These are phyloP conservation scores for Prietella phreatophila DNA, from an alignment of 2,113 vertebrate genomes.

Conservation along the genomic window DNA sequence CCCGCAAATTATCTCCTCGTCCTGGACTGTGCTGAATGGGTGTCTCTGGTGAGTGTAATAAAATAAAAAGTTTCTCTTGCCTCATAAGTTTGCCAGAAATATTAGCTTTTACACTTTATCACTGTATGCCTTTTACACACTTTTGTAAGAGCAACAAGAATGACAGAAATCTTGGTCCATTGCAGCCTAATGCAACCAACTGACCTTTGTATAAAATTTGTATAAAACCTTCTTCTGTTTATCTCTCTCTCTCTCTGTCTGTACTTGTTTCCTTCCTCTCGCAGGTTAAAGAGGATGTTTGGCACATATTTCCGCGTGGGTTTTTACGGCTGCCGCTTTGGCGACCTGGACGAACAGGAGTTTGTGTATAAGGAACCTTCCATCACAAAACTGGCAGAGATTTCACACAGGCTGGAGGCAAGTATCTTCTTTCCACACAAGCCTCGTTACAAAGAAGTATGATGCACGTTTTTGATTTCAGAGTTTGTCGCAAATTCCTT, in stretches of 20 bases:
- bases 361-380: slow-evolving; percentile 99
- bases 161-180: not conserved
- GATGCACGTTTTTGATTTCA: not conserved
- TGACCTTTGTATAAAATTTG: not conserved
- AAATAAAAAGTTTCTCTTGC: no score
- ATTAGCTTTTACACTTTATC: slow-evolving; percentile 10
- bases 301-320: slow-evolving; percentile 98
- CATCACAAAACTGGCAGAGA: slow-evolving; percentile 96
- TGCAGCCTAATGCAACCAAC: not conserved
- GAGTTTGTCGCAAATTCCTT: not conserved
- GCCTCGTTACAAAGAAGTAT: not conserved
- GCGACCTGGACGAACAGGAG: slow-evolving; percentile 96
- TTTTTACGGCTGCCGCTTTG: slow-evolving; percentile 94
- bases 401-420: slow-evolving; percentile 93
- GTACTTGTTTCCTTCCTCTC: not conserved
- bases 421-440: slow-evolving; percentile 67
- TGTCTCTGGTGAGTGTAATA: slow-evolving; percentile 65
- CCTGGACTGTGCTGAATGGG: slow-evolving; percentile 45
- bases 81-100: not conserved
- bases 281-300: slow-evolving; percentile 97
- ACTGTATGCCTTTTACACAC: slow-evolving; percentile 49
- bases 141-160: slow-evolving; percentile 21
- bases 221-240: not conserved
- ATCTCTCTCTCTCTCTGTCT: not conserved
- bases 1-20: slow-evolving; percentile 31